Conservation (phyloP, 2,888 invertebrate genomes). For the Tinea trinotella region DNA sequence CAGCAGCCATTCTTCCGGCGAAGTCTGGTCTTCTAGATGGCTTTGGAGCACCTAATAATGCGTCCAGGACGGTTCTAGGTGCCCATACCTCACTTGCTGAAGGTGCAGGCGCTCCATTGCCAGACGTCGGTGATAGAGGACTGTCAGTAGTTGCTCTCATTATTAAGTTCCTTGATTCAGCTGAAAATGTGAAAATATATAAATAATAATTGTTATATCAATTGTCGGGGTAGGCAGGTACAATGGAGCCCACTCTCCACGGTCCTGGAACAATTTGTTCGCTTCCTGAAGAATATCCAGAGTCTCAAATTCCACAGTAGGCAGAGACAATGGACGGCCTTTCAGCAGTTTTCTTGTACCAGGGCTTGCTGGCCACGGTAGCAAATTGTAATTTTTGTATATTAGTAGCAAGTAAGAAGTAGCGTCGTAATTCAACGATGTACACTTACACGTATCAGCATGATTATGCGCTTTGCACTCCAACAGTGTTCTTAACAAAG, state of each 20-base stretch:
- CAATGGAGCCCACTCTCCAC: too few species aligned
- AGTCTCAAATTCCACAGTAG: too few species aligned
- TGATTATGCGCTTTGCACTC: constrained; percentile 76
- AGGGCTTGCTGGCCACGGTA: too few species aligned
- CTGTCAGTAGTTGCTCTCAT: constrained; percentile 86
- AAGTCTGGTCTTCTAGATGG: constrained; percentile 70
- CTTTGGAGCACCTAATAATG: constrained; percentile 60
- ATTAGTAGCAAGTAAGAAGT: too few species aligned
- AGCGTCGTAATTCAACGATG: too few species aligned
- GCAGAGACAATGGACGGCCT: too few species aligned
- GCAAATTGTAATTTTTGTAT: too few species aligned
- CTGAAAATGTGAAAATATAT: constrained; percentile 29
- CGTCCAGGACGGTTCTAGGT: constrained; percentile 67
- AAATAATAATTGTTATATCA: too few species aligned
- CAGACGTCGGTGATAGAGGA: constrained; percentile 82
- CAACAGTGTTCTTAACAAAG: constrained; percentile 83
- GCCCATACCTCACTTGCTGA: constrained; percentile 49
- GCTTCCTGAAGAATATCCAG: too few species aligned
- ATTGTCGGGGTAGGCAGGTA: too few species aligned
- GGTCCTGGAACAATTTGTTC: too few species aligned
- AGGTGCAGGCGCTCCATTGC: constrained; percentile 30
- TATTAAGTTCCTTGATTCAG: constrained; percentile 55
- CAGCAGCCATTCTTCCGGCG: constrained; percentile 77
- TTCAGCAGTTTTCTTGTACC: too few species aligned
- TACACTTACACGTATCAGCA: neutral